Conservation (phyloP, 2,888 invertebrate genomes). For the Ophioninae sp. region DNA sequence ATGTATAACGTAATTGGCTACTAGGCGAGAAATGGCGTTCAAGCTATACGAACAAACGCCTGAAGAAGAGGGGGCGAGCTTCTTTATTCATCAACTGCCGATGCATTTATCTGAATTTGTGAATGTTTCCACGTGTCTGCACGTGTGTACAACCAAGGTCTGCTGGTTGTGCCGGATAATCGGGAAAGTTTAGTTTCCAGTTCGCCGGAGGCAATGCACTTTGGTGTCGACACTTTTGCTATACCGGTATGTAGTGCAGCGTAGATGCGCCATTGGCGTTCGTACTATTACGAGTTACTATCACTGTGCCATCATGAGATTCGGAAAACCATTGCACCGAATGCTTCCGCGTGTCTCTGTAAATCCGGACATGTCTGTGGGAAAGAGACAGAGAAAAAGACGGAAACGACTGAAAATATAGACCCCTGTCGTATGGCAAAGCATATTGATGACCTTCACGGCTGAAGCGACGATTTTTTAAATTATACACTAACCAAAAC, state of each 20-base stretch:
- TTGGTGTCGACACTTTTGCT: slow-evolving; percentile 53
- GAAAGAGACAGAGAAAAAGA: neutral
- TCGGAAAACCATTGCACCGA: slow-evolving; percentile 31
- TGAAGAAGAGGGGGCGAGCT: neutral
- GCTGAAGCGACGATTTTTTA: neutral
- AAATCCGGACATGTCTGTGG: neutral
- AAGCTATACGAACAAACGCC: neutral
- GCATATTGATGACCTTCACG: neutral
- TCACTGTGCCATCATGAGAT: slow-evolving; percentile 7
- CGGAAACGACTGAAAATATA: neutral
- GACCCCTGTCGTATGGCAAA: neutral
- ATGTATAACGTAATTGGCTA: neutral
- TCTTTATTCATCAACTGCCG: slow-evolving; percentile 1
- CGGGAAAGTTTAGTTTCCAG: slow-evolving; percentile 67
- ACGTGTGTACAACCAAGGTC: slow-evolving; percentile 13
- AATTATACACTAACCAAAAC: too few relatives aligned
- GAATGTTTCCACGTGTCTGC: neutral
- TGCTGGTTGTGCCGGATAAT: slow-evolving; percentile 60
- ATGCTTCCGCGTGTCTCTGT: slow-evolving; percentile 9
- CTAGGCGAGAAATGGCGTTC: neutral
- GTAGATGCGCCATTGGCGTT: slow-evolving; percentile 4
- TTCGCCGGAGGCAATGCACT: slow-evolving; percentile 61
- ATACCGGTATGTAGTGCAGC: slow-evolving; percentile 24
- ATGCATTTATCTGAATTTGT: neutral
- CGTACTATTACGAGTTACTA: slow-evolving; percentile 29